Evolutionary conservation across 2,888 invertebrate species (phyloP), one percentile per base, ranked within the genome.

Genomic region (Cataglyphis altisquamis): DNA sequence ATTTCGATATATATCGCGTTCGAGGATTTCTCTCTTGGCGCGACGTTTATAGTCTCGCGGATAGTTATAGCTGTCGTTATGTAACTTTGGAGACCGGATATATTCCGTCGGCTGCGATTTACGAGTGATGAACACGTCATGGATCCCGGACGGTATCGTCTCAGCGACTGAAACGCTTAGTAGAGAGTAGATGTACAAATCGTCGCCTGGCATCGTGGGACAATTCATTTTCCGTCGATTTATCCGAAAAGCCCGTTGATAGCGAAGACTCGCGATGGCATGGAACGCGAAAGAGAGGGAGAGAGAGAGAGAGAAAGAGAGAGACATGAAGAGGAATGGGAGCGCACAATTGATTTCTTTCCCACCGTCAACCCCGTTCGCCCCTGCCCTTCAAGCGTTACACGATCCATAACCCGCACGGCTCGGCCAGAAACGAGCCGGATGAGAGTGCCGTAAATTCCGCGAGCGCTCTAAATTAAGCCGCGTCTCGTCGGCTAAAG

Each of bases 341-440:
- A 67, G 81, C 52, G 84, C 60, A 63, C 88, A 85, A 90, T 88
- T 88, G 89, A 89, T 89, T 90, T 90, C 88, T 89, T 82, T 68
- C 63, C 81, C 80, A 78, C 73, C 82, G 81, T 84, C 84, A 55
- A 83, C 72, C 82, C 75, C 72, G 68, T n/a, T 18, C 63, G 66
- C 67, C 83, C 84, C 72, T 82, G 85, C 83, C 73, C 86, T 86
- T 84, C 87, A 84, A 86, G 70, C 84, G 70, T 86, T 85, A 89
- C 86, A 75, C 90, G 87, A 89, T 90, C 87, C 83, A 90, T 90
- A 88, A 90, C 85, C 84, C 74, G 82, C 77, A 6, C 78, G 73
- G 83, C 82, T 70, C 81, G 63, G 66, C 32, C 64, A 66, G 84
- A 75, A 39, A 57, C 72, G 52, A 48, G 39, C 48, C 29, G 81